These are phyloP conservation scores for Lordiphosa clarofinis DNA, from an alignment of 1,140 invertebrate species.

Conservation along the genomic window DNA sequence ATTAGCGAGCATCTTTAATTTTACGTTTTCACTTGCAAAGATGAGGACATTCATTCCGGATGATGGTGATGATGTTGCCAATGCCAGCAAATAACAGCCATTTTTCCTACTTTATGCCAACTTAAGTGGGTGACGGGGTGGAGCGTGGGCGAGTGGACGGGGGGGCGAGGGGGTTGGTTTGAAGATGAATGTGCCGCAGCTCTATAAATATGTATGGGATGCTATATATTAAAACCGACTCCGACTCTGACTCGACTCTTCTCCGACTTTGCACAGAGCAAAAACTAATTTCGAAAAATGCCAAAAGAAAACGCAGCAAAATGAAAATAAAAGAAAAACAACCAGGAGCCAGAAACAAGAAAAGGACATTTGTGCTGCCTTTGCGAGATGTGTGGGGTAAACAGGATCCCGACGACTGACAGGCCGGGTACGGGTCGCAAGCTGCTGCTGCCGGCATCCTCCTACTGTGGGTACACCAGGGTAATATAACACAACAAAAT, in stretches of 20 bases:
- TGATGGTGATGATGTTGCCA: constrained; percentile 55
- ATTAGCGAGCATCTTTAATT: constrained; percentile 59
- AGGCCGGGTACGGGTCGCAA: constrained; percentile 46
- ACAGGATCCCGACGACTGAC: constrained; percentile 29
- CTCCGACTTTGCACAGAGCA: constrained; percentile 62
- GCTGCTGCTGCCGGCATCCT: constrained; percentile 39
- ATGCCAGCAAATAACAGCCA: constrained; percentile 56
- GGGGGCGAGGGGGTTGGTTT: constrained; percentile 27
- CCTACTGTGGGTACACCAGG: constrained; percentile 50
- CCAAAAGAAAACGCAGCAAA: constrained; percentile 78
- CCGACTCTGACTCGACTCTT: constrained; percentile 37
- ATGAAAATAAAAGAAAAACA: constrained; percentile 69
- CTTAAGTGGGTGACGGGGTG: constrained; percentile 66
- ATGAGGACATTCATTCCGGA: constrained; percentile 27
- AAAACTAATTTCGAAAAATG: constrained; percentile 79
- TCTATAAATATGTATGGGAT: constrained; percentile 79
- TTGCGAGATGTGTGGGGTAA: constrained; percentile 32
- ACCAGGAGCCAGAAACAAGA: constrained; percentile 34
- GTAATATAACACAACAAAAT: constrained; percentile 78
- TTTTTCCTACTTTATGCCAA: constrained; percentile 73
- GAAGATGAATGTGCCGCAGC: constrained; percentile 77
- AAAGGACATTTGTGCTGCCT: constrained; percentile 74
- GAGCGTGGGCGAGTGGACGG: constrained; percentile 1
- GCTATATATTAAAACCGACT: constrained; percentile 79
- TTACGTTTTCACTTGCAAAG: constrained; percentile 49